Conservation (phyloP, 2,888 invertebrate genomes). For the Eupelmus urozonus region DNA sequence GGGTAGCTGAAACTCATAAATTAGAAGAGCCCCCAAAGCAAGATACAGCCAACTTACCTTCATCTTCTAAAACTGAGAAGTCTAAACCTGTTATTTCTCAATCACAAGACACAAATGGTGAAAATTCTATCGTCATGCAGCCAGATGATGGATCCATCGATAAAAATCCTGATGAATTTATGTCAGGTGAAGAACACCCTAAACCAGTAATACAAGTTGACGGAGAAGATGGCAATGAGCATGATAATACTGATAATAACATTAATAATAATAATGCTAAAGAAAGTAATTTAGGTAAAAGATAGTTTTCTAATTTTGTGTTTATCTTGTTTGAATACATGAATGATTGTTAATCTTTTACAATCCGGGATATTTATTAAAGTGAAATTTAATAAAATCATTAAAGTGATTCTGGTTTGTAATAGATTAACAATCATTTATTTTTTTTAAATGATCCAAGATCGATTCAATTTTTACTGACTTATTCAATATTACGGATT, state of each 20-base stretch:
- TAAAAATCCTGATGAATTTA: constrained; percentile 31
- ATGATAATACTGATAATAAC: constrained; percentile 12
- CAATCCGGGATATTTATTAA: too few relatives aligned
- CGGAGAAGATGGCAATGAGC: constrained; percentile 28
- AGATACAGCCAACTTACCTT: not conserved
- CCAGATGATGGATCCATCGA: too few relatives aligned
- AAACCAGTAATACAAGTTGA: constrained; percentile 36
- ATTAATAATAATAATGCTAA: constrained; percentile 1
- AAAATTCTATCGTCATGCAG: constrained; percentile 5
- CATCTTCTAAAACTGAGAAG: constrained; percentile 6
- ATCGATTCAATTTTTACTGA: too few relatives aligned
- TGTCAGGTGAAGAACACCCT: constrained; percentile 30
- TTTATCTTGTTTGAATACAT: too few relatives aligned
- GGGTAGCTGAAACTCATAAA: not conserved
- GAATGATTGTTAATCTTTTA: too few relatives aligned
- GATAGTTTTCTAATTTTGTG: not conserved
- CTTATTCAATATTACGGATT: too few relatives aligned
- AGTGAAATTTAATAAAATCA: too few relatives aligned
- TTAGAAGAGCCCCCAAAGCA: not conserved
- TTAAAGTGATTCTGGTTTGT: too few relatives aligned
- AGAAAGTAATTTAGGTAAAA: constrained; percentile 17
- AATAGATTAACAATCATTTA: too few relatives aligned
- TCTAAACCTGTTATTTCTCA: constrained; percentile 2
- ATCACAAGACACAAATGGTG: not conserved
- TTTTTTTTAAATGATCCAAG: too few relatives aligned